phyloP scores from a whole-genome alignment of 30 jellyfish, hydroid and myxozoan species.

The Hydractinia echinata region DNA sequence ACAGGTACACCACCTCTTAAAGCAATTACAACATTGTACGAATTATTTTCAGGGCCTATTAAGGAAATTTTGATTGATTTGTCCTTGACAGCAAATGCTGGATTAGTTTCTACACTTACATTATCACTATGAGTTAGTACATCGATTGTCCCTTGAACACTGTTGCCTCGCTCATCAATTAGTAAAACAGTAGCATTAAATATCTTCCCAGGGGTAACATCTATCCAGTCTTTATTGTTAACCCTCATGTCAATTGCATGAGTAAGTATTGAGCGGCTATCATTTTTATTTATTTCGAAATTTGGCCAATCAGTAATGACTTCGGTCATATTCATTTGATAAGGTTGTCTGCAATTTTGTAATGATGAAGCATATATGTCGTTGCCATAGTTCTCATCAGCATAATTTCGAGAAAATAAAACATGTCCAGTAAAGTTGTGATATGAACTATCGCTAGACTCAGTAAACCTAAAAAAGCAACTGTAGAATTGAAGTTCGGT shows the following conservation, averaged over 20 bases:
- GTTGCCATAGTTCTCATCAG: conserved; percentile 19
- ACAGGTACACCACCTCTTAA: not conserved
- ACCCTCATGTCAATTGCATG: not conserved
- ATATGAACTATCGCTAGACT: not conserved
- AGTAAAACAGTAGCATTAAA: not conserved
- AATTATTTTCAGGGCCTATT: not conserved
- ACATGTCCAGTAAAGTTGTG: not conserved
- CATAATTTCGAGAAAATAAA: not conserved
- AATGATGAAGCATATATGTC: conserved; percentile 34
- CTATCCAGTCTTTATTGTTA: not conserved
- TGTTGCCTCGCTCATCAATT: conserved; percentile 26
- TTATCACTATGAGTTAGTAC: not conserved
- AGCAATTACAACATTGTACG: not conserved
- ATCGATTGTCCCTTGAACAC: not conserved
- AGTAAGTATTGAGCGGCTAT: not conserved
- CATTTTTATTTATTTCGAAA: not conserved
- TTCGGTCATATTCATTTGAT: not conserved
- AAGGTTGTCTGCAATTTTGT: conserved; percentile 11
- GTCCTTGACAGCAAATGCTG: not conserved
- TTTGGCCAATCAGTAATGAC: conserved; percentile 22
- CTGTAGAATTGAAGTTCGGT: not conserved
- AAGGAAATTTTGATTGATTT: not conserved
- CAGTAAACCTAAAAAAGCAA: conserved; percentile 11
- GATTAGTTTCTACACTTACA: not conserved
- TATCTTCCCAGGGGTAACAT: conserved; percentile 10